Base-by-base conservation (phyloP, 1,140 invertebrate species). In the Teleopsis dalmanni region DNA sequence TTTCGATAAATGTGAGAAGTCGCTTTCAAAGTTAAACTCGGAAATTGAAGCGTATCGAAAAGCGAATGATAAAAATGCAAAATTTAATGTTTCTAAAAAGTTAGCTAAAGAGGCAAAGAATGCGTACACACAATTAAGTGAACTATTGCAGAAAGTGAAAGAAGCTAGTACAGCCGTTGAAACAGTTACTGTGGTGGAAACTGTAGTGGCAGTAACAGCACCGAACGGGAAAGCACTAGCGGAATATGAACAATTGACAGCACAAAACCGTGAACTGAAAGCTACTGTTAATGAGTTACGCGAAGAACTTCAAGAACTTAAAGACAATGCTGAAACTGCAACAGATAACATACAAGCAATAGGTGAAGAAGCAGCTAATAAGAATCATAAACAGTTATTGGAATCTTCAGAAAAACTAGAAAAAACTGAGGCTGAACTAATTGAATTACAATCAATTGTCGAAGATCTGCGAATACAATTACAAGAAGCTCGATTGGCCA, bases 211-310 rank as follows among this genome's bases (percentile, higher is more conserved):
- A 1, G 64, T 67, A 0, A 67, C 64, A 0, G 64, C 64, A 3
- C 61, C 64, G 40, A 67, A 67, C 25, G 64, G 64, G 44, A 67
- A 67, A 40, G 64, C 64, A 5, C 36, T 67, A 8, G 64, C 74
- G 4, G 69, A 73, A 36, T 74, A 68, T 45, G 72, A 74, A 46
- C 57, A 53, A 41, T 46, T 77, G n/a, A 71, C 74, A 2, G 56
- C 63, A 3, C 71, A 77, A 19, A 75, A 78, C 46, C 66, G 62
- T 0, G 59, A 61, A n/a, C 45, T 63, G 0, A 62, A 75, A 11
- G 51, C 56, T 1, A 50, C 53, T 9, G 47, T 69, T 11, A 49
- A 58, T 3, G 44, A 55, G 0, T 21, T 68, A 9, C 51, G 53
- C 7, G n/a, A 36, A 10, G 59, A 63, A 18, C 23, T 68, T 3